Evolutionary conservation across 2,797 vertebrate genomes (phyloP).

Genomic region (Cynopterus sphinx): DNA sequence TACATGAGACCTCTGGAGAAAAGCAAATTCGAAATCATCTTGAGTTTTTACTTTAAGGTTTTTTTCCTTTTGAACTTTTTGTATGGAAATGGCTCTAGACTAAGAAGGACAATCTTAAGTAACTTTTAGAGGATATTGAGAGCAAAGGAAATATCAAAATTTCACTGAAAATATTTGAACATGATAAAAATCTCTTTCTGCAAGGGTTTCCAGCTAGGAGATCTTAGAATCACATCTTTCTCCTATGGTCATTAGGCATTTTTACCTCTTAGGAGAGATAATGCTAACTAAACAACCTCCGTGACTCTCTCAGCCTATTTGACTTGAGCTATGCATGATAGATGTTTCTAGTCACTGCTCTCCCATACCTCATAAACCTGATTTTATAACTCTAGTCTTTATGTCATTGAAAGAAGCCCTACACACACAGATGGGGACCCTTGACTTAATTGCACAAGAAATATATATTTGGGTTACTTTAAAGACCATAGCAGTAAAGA

Average conservation of each 20-base stretch:
- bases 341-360: neutral
- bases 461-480: conserved; percentile 21
- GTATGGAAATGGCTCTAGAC: neutral
- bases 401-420: neutral
- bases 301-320: neutral
- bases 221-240: conserved; percentile 22
- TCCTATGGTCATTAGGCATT: neutral
- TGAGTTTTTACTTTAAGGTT: conserved; percentile 15
- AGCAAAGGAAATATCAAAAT: conserved; percentile 29
- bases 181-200: conserved; percentile 15
- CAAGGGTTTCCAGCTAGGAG: neutral
- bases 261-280: neutral
- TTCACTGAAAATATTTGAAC: conserved; percentile 29
- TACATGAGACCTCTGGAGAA: neutral
- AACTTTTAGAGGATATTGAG: conserved; percentile 24
- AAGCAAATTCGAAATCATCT: conserved; percentile 19
- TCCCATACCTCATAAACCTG: neutral
- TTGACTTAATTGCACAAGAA: conserved; percentile 9
- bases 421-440: neutral
- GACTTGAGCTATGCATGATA: neutral
- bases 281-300: neutral
- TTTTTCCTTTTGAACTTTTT: conserved; percentile 26
- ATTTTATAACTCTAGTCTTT: conserved; percentile 16
- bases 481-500: conserved; percentile 4
- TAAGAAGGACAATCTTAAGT: conserved; percentile 17